A percentile compares a stretch with the other conserved stretches of the same genome.
phyloP scores from a whole-genome alignment of 2,797 vertebrate genomes.

The Trachops cirrhosus region DNA sequence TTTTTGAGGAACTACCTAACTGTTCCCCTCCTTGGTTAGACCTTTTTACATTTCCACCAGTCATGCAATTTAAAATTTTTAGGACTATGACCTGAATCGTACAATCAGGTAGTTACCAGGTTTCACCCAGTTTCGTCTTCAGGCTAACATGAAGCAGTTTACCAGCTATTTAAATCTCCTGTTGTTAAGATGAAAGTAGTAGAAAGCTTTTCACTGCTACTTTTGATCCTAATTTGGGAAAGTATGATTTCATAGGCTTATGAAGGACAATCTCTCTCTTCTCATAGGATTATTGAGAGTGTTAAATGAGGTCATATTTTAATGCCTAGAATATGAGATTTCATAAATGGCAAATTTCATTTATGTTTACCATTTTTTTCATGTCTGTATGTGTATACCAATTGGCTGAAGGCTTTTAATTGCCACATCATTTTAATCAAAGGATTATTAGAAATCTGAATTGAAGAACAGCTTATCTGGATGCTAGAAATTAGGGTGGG shows the following conservation, averaged over 20 bases:
- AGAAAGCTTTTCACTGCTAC: not conserved
- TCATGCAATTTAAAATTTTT: not conserved
- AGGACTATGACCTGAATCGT: not conserved
- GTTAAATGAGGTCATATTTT: not conserved
- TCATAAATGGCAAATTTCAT: not conserved
- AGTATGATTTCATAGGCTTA: not conserved
- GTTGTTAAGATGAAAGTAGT: not conserved
- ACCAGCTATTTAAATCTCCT: not conserved
- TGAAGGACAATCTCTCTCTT: not conserved
- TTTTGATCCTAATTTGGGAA: not conserved
- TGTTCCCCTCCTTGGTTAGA: not conserved
- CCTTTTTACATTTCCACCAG: not conserved
- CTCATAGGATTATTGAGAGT: not conserved
- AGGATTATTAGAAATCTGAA: not conserved
- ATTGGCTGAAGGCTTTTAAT: not conserved
- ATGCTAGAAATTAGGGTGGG: not conserved
- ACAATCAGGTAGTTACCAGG: not conserved
- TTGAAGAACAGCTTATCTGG: not conserved
- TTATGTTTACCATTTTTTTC: not conserved
- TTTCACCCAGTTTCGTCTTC: not conserved
- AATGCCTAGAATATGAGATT: not conserved
- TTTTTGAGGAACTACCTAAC: not conserved
- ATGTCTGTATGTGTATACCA: not conserved
- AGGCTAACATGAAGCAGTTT: not conserved
- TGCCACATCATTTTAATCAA: not conserved